A percentile compares a stretch with the other conserved stretches of the same genome.
Evolutionary conservation across 2,113 vertebrate species (phyloP).

Genomic region (Cyprichromis sp.): DNA sequence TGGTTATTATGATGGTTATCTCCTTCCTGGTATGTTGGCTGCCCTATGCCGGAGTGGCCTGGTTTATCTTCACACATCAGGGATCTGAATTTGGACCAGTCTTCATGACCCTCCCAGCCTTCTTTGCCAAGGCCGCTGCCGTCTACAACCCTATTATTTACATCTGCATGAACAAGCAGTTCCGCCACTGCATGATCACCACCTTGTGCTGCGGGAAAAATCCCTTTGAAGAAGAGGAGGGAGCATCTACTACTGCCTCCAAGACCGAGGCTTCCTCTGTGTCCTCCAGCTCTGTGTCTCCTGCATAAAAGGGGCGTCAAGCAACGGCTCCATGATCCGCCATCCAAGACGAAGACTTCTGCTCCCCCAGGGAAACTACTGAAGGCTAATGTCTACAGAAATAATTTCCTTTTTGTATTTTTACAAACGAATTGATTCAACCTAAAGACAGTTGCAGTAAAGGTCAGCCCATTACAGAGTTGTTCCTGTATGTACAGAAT

Average conservation of each 20-base stretch:
- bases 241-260: conserved; percentile 75
- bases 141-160: conserved; percentile 97
- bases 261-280: conserved; percentile 92
- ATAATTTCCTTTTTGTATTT: conserved; percentile 69
- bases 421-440: conserved; percentile 67
- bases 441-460: conserved; percentile 71
- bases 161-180: conserved; percentile 97
- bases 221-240: conserved; percentile 84
- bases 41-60: conserved; percentile 83
- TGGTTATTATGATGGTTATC: conserved; percentile 92
- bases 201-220: conserved; percentile 97
- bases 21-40: conserved; percentile 85
- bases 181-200: conserved; percentile 97
- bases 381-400: conserved; percentile 66
- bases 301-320: conserved; percentile 73
- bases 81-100: conserved; percentile 85
- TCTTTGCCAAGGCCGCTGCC: conserved; percentile 89
- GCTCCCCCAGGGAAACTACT: conserved; percentile 65
- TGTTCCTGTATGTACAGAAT: conserved; percentile 72
- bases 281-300: conserved; percentile 91
- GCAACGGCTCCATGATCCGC: conserved; percentile 14
- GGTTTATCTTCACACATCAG: conserved; percentile 90
- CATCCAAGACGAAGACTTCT: conserved; percentile 63
- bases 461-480: conserved; percentile 64
- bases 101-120: conserved; percentile 90